phyloP scores from a whole-genome alignment of 2,797 vertebrate species.

The Clarias fuscus region DNA sequence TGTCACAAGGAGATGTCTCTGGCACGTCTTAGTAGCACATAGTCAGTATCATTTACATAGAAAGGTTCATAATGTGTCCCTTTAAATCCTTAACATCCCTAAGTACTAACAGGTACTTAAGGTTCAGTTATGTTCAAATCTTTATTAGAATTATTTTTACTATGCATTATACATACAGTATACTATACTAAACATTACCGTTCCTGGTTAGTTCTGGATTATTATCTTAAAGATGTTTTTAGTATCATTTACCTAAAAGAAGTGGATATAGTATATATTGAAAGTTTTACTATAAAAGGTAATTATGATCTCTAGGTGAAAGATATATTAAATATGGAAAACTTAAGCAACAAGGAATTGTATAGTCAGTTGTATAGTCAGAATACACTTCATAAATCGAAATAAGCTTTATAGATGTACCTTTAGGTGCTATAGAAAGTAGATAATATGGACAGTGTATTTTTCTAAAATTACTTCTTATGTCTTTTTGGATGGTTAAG shows the following conservation, averaged over 20 bases:
- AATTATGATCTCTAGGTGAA: slow-evolving; percentile 11
- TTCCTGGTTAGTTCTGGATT: background rate
- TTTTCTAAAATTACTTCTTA: background rate
- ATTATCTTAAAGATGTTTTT: background rate
- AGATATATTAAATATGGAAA: background rate
- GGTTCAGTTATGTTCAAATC: background rate
- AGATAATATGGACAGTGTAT: background rate
- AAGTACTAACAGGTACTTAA: background rate
- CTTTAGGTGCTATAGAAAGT: background rate
- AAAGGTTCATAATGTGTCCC: background rate
- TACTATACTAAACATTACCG: background rate
- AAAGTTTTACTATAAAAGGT: background rate
- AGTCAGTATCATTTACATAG: background rate
- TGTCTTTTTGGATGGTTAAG: background rate
- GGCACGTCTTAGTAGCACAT: too few species aligned
- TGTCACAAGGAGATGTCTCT: background rate
- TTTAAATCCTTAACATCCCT: background rate
- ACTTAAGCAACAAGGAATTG: background rate
- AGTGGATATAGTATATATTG: background rate
- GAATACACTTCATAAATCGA: background rate
- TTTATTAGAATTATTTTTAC: background rate
- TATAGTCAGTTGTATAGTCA: background rate
- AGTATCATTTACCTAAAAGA: background rate
- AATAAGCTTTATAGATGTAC: background rate
- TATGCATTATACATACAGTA: too few species aligned